A percentile compares a stretch with the other conserved stretches of the same genome.
Evolutionary conservation across 2,113 vertebrate genomes (phyloP).

Genomic region (Candoia aspera): DNA sequence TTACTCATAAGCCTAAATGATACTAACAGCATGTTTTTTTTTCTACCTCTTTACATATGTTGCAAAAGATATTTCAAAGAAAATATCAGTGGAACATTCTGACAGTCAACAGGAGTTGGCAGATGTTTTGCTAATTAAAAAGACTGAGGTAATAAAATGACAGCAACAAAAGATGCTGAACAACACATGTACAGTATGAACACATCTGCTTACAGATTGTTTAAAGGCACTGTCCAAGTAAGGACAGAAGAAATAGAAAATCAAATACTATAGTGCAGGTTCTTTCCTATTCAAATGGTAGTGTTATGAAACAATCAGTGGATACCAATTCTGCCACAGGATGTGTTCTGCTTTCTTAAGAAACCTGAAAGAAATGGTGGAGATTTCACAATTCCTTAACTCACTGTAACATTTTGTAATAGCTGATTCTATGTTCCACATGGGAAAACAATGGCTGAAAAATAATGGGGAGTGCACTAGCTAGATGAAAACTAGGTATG

Average conservation of each 20-base stretch:
- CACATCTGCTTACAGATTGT: conserved; percentile 57
- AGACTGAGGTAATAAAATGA: conserved; percentile 72
- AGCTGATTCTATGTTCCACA: too few species aligned
- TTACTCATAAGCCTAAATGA: conserved; percentile 54
- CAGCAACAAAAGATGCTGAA: conserved; percentile 34
- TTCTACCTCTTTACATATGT: conserved; percentile 61
- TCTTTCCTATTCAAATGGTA: background rate
- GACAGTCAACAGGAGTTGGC: conserved; percentile 66
- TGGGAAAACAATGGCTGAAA: too few species aligned
- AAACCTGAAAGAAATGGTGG: background rate
- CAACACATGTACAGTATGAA: conserved; percentile 17
- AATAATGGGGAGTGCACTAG: too few species aligned
- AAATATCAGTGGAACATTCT: conserved; percentile 56
- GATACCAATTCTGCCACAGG: background rate
- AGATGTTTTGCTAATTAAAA: conserved; percentile 77
- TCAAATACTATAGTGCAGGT: background rate
- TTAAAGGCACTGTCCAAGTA: background rate
- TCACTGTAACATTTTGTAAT: too few species aligned
- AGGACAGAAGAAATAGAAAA: background rate
- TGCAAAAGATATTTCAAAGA: conserved; percentile 62
- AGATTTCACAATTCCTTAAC: background rate
- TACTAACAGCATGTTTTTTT: conserved; percentile 57
- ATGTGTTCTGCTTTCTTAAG: background rate
- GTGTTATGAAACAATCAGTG: background rate
- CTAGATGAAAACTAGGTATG: too few species aligned